phyloP scores from a whole-genome alignment of 2,888 invertebrate genomes.

The Lasioglossum malachurum region DNA sequence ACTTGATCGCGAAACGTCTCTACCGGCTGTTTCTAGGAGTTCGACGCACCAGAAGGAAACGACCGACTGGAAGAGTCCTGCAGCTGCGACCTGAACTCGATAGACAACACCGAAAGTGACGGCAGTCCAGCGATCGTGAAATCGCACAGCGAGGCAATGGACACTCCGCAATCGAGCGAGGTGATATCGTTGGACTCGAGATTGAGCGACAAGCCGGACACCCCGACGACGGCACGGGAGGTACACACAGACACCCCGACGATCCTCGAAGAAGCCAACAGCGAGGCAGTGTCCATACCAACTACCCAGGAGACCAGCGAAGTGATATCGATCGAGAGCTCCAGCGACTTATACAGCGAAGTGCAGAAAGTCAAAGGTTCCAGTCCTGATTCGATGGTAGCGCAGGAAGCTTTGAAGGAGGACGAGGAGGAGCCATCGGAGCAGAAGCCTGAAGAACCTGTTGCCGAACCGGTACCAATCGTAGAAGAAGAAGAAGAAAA shows the following conservation, averaged over 20 bases:
- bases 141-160: slow-evolving; percentile 81
- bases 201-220: slow-evolving; percentile 84
- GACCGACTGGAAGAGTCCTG: slow-evolving; percentile 83
- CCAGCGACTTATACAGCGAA: slow-evolving; percentile 88
- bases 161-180: slow-evolving; percentile 83
- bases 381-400: slow-evolving; percentile 61
- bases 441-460: slow-evolving; percentile 34
- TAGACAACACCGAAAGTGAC: slow-evolving; percentile 84
- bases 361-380: slow-evolving; percentile 86
- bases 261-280: slow-evolving; percentile 79
- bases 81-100: slow-evolving; percentile 85
- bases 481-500: slow-evolving; percentile 73
- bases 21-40: slow-evolving; percentile 72
- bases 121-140: slow-evolving; percentile 86
- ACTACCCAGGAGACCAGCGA: slow-evolving; percentile 85
- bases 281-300: slow-evolving; percentile 77
- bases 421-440: slow-evolving; percentile 59
- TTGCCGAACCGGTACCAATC: slow-evolving; percentile 28
- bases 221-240: slow-evolving; percentile 74
- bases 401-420: slow-evolving; percentile 62
- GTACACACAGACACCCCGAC: slow-evolving; percentile 79
- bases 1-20: too few species aligned
- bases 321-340: slow-evolving; percentile 86
- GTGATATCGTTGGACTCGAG: slow-evolving; percentile 86
- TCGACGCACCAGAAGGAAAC: slow-evolving; percentile 79